These are phyloP conservation scores for Tachuris rubrigastra DNA, from an alignment of 2,113 vertebrate genomes.

Conservation along the genomic window DNA sequence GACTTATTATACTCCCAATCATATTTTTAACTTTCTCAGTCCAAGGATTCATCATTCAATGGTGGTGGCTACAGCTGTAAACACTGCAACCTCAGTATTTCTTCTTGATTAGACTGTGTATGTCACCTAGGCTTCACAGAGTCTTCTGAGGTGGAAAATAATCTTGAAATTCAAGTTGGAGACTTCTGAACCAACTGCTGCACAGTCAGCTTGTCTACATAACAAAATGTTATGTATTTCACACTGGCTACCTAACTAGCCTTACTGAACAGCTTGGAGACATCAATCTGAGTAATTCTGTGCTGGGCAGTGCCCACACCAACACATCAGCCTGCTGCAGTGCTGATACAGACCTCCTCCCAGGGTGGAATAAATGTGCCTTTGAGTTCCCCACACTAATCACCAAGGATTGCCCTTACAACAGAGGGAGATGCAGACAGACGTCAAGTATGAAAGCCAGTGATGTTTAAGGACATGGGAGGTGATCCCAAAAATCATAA, in stretches of 20 bases:
- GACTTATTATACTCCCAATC: neutral
- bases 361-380: neutral
- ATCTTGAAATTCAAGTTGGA: neutral
- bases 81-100: neutral
- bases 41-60: neutral
- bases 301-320: neutral
- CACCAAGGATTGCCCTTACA: neutral
- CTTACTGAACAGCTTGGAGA: neutral
- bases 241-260: fast-evolving
- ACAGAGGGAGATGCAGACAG: neutral
- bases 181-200: neutral
- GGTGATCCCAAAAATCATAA: neutral
- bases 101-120: neutral
- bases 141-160: neutral
- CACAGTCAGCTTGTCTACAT: neutral
- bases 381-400: neutral
- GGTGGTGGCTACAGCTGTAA: neutral
- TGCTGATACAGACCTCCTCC: neutral
- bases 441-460: neutral
- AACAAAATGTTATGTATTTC: fast-evolving
- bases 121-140: neutral
- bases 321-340: neutral
- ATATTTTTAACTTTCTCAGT: neutral
- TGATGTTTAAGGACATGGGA: neutral
- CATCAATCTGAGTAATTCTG: neutral